Conservation (phyloP, 2,888 invertebrate genomes). For the Amphimallon solstitiale region DNA sequence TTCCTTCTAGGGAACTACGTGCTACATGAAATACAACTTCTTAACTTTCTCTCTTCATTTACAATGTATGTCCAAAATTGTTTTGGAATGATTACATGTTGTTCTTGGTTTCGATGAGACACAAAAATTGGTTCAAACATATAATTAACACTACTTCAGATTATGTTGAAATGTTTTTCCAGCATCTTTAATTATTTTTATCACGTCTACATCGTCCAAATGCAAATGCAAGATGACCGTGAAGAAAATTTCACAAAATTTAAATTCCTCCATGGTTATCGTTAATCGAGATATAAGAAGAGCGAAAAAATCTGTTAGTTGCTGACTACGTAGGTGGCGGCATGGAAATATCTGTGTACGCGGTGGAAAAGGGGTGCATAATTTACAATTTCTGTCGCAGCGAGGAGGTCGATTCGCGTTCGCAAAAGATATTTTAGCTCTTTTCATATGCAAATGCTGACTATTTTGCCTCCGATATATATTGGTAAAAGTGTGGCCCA, state of each 20-base stretch:
- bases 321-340: slow-evolving; percentile 19
- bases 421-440: slow-evolving; percentile 38
- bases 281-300: slow-evolving; percentile 28
- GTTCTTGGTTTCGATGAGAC: too few relatives aligned
- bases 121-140: too few relatives aligned
- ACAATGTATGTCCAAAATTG: too few relatives aligned
- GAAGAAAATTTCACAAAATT: not conserved
- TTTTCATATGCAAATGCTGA: slow-evolving; percentile 39
- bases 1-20: too few relatives aligned
- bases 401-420: slow-evolving; percentile 17
- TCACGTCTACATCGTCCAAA: too few relatives aligned
- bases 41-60: too few relatives aligned
- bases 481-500: slow-evolving; percentile 40
- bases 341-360: slow-evolving; percentile 19
- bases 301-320: slow-evolving; percentile 29
- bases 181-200: too few relatives aligned
- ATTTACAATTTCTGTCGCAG: slow-evolving; percentile 36
- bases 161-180: too few relatives aligned
- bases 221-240: too few relatives aligned
- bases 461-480: slow-evolving; percentile 39
- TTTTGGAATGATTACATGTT: too few relatives aligned
- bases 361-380: slow-evolving; percentile 38
- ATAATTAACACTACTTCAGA: too few relatives aligned
- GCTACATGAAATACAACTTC: too few relatives aligned
- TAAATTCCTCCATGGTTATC: slow-evolving; percentile 6